Base-by-base conservation (phyloP, 2,888 invertebrate species). In the Apamea crenata region DNA sequence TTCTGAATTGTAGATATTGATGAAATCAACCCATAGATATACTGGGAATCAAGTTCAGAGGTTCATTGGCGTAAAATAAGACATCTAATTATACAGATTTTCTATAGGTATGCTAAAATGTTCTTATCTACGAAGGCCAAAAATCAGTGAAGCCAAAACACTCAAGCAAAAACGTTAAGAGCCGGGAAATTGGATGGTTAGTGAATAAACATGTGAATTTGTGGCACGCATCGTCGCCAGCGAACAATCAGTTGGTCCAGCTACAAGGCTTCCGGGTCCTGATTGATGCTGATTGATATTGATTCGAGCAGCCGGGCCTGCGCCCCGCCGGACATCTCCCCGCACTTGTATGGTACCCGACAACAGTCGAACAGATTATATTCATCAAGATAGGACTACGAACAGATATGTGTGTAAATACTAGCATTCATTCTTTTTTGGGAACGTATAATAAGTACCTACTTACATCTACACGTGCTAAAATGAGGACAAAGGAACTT, bases 271-370 rank as follows among this genome's bases (percentile, higher is more conserved):
- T 96, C 96, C 95, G 95, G 94, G 94, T 92, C 90, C 91, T 94
- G 95, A 96, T 96, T 96, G 95, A 91, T 84, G 87, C 91, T 95
- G 96, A 96, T 96, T 96, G 95, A 92, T 94, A 94, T 94, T 94
- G 95, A 94, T 94, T 95, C 91, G 91, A 92, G 91, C 93, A 73
- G 75, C 73, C 53, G 78, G 85, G 78, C 80, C 77, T 68, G 86
- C 77, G 76, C 87, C 91, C 90, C 87, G 90, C 87, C 86, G 87
- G 87, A 84, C 87, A 79, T 87, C 83, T 88, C 86, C 83, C 80
- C 88, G 85, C 93, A 93, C 92, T 94, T 93, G 90, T 93, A 92
- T 87, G 93, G 91, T 75, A 82, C 76, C 72, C 67, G 67, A 65
- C 77, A 73, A 77, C 76, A 86, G n/a, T 76, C 68, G 50, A 59